Percentiles rank a stretch among this genome's conserved stretches.
These are phyloP conservation scores for Muscicapa adusta DNA, from an alignment of 2,113 vertebrate species.

Conservation along the genomic window DNA sequence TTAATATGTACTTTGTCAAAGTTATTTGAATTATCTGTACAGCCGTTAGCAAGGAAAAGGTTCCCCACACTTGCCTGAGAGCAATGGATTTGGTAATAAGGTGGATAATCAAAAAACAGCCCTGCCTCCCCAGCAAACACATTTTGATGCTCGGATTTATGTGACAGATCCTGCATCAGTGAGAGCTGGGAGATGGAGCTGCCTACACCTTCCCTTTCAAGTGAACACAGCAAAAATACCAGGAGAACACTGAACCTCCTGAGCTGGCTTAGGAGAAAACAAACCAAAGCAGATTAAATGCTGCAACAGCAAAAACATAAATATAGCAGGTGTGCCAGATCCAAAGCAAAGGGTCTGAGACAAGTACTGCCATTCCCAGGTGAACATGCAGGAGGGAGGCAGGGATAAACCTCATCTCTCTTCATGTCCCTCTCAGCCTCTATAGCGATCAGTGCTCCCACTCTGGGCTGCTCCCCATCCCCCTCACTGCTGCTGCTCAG, in stretches of 20 bases:
- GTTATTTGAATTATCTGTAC: background rate
- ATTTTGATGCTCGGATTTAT: background rate
- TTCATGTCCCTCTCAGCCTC: background rate
- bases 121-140: background rate
- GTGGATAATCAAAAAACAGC: slow-evolving; percentile 14
- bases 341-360: background rate
- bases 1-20: slow-evolving; percentile 2
- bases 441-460: background rate
- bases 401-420: background rate
- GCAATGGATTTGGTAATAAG: background rate
- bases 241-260: background rate
- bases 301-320: background rate
- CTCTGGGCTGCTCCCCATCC: background rate
- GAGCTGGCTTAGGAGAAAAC: background rate
- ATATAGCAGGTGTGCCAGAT: background rate
- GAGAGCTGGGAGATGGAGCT: background rate
- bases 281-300: background rate
- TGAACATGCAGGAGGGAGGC: background rate
- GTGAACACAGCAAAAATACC: background rate
- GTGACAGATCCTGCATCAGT: background rate
- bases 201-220: slow-evolving; percentile 8
- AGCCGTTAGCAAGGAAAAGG: slow-evolving; percentile 19
- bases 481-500: rapidly evolving
- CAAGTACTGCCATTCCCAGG: background rate
- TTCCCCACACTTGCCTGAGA: background rate